A percentile compares a stretch with the other conserved stretches of the same genome.
phyloP scores from a whole-genome alignment of 2,797 vertebrate species.

The Lacerta agilis region DNA sequence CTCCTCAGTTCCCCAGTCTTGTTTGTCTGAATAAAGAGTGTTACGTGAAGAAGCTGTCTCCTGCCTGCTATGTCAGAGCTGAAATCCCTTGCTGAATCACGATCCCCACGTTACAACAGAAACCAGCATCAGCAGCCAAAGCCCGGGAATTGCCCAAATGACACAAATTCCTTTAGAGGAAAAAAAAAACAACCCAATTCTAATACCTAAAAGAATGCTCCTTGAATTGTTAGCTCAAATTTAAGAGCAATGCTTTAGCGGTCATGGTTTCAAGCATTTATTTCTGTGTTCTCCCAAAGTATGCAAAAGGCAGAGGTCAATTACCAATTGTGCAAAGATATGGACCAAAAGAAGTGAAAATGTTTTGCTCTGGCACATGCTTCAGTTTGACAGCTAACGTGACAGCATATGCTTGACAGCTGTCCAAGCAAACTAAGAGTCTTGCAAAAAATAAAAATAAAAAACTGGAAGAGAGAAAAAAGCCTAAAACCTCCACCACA shows the following conservation, averaged over 20 bases:
- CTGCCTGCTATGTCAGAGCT: no score
- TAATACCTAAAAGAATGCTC: neutral
- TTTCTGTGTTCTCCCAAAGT: neutral
- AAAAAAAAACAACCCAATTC: no score
- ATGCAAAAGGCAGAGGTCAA: neutral
- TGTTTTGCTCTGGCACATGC: neutral
- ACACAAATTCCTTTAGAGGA: neutral
- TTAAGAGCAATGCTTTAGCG: neutral
- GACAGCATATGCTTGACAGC: conserved; percentile 29
- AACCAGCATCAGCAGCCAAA: neutral
- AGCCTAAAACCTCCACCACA: neutral
- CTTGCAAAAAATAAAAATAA: neutral
- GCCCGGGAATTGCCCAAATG: neutral
- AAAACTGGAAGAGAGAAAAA: neutral
- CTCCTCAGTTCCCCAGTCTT: no score
- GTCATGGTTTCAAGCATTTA: neutral
- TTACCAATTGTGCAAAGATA: conserved; percentile 4
- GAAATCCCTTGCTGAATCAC: no score
- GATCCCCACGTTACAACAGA: no score
- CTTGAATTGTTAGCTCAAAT: neutral
- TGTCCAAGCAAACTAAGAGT: conserved; percentile 18
- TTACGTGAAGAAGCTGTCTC: no score
- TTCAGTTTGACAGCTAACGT: neutral
- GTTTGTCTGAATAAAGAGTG: no score
- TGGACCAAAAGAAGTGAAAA: neutral